phyloP scores from a whole-genome alignment of 2,113 vertebrate genomes.

The Cyprinus carpio region DNA sequence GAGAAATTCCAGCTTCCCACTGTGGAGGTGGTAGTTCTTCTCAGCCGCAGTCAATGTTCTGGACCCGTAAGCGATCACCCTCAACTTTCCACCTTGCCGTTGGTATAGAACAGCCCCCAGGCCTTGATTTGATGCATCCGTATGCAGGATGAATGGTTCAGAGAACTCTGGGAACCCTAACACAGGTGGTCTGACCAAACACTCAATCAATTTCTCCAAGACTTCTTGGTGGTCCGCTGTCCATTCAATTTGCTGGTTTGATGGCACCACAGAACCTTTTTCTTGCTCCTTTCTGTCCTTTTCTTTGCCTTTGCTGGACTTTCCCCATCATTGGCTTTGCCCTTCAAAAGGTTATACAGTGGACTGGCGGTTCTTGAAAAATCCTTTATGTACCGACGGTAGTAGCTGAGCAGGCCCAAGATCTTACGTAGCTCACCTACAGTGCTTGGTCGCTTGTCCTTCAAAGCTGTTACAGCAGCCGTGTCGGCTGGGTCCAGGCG shows the following conservation, averaged over 20 bases:
- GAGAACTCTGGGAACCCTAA: background rate
- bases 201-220: background rate
- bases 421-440: conserved; percentile 14
- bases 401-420: conserved; percentile 40
- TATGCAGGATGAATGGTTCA: background rate
- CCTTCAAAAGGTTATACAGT: background rate
- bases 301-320: background rate
- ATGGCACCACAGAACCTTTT: background rate
- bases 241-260: background rate
- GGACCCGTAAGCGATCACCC: too few relatives aligned
- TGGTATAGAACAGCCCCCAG: background rate
- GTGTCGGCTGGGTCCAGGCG: conserved; percentile 18
- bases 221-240: background rate
- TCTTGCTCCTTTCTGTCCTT: background rate
- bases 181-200: background rate
- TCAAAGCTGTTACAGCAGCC: background rate
- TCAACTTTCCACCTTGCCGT: background rate
- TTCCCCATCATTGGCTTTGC: background rate
- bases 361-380: conserved; percentile 23
- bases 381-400: background rate
- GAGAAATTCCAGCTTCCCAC: too few relatives aligned
- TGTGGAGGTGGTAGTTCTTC: too few relatives aligned
- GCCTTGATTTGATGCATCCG: background rate
- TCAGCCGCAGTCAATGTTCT: too few relatives aligned
- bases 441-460: background rate